These are phyloP conservation scores for Seriola rivoliana DNA, from an alignment of 2,113 vertebrate species.

Conservation along the genomic window DNA sequence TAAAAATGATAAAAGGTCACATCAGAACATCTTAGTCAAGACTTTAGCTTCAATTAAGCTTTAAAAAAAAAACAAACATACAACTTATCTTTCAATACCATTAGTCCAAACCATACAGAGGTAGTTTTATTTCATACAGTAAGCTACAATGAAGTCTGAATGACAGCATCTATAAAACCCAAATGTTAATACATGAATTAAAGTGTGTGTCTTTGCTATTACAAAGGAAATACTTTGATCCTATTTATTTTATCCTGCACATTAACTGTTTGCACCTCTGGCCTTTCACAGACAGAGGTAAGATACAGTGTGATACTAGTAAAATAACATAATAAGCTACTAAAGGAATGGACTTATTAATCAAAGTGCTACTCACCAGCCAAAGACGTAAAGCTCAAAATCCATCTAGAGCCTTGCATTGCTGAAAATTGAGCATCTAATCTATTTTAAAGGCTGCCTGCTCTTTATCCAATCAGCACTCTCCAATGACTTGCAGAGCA, in stretches of 20 bases:
- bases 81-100: slow-evolving; percentile 20
- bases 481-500: slow-evolving; percentile 21
- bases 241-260: neutral
- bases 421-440: slow-evolving; percentile 24
- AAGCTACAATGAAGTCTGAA: slow-evolving; percentile 20
- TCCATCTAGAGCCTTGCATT: slow-evolving; percentile 11
- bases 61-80: neutral
- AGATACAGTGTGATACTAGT: neutral
- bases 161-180: slow-evolving; percentile 4
- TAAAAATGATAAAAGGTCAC: slow-evolving; percentile 15
- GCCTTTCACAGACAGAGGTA: neutral
- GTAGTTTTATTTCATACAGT: slow-evolving; percentile 3
- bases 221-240: neutral
- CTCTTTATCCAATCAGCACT: slow-evolving; percentile 38
- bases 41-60: neutral
- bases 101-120: neutral
- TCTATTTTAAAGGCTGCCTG: slow-evolving; percentile 36
- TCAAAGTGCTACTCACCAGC: slow-evolving; percentile 51
- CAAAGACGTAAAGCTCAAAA: slow-evolving; percentile 26
- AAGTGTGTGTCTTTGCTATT: neutral
- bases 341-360: neutral
- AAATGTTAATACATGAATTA: neutral
- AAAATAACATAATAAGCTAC: slow-evolving; percentile 5
- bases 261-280: neutral
- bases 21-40: neutral